These are phyloP conservation scores for Leguminivora glycinivorella DNA, from an alignment of 1,140 invertebrate species.

Conservation along the genomic window DNA sequence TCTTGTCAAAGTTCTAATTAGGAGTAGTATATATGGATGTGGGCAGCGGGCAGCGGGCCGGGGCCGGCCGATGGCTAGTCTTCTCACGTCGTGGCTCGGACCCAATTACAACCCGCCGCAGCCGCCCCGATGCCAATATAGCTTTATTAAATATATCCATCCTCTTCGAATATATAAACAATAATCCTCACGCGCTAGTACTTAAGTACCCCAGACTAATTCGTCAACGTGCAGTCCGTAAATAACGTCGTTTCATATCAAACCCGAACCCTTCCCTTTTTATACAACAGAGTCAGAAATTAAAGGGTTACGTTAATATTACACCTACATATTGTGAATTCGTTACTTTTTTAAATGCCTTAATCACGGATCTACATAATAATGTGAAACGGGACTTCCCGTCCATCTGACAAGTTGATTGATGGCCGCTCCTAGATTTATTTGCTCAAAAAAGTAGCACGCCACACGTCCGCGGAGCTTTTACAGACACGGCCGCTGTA, in stretches of 20 bases:
- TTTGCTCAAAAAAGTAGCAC: slow-evolving; percentile 70
- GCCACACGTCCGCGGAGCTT: slow-evolving; percentile 68
- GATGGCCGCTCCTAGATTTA: slow-evolving; percentile 75
- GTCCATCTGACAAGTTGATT: slow-evolving; percentile 74
- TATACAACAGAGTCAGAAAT: slow-evolving; percentile 32
- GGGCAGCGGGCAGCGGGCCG: slow-evolving; percentile 37
- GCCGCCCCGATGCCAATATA: slow-evolving; percentile 49
- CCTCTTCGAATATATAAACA: slow-evolving; percentile 46
- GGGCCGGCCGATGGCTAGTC: slow-evolving; percentile 56
- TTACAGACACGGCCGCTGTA: slow-evolving; percentile 59
- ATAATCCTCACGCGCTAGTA: neutral
- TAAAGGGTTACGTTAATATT: slow-evolving; percentile 51
- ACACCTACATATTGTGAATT: slow-evolving; percentile 56
- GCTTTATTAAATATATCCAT: slow-evolving; percentile 53
- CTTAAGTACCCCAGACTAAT: neutral
- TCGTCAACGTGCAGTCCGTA: neutral
- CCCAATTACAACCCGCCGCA: slow-evolving; percentile 54
- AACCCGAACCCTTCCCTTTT: slow-evolving; percentile 18
- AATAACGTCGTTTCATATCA: slow-evolving; percentile 6
- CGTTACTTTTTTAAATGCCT: slow-evolving; percentile 67
- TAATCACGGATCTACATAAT: slow-evolving; percentile 76
- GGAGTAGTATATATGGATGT: slow-evolving; percentile 37
- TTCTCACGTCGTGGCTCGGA: slow-evolving; percentile 52
- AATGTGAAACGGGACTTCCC: slow-evolving; percentile 69
- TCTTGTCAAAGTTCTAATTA: slow-evolving; percentile 77